A percentile compares a stretch with the other conserved stretches of the same genome.
These are phyloP conservation scores for Chironomus tepperi DNA, from an alignment of 1,140 invertebrate species.

Conservation along the genomic window DNA sequence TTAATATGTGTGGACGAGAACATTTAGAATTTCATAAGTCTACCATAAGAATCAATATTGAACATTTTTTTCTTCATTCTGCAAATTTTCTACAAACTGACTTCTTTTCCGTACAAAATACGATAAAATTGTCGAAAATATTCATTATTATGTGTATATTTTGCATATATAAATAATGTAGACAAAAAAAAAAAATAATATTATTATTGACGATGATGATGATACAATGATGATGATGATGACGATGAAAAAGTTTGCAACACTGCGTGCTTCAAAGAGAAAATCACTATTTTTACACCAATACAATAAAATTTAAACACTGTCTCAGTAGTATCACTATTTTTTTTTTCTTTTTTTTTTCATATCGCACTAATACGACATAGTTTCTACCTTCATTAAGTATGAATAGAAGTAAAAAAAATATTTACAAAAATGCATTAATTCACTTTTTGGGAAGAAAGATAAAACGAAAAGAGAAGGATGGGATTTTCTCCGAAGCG, in stretches of 20 bases:
- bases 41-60: too few species aligned
- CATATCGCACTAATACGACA: neutral
- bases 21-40: too few species aligned
- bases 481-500: too few species aligned
- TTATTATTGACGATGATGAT: neutral
- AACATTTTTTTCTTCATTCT: neutral
- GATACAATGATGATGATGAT: neutral
- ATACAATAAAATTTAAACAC: slow-evolving; percentile 1
- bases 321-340: neutral
- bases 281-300: slow-evolving; percentile 22
- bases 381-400: too few species aligned
- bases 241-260: slow-evolving; percentile 14
- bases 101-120: neutral
- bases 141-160: neutral
- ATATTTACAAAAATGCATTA: too few species aligned
- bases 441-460: too few species aligned
- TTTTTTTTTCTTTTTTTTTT: neutral
- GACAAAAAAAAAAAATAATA: neutral
- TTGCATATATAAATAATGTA: neutral
- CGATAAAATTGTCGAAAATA: neutral
- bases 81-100: neutral
- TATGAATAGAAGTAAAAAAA: too few species aligned
- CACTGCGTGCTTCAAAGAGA: slow-evolving; percentile 8
- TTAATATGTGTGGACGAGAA: too few species aligned
- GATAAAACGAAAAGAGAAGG: too few species aligned